Base-by-base conservation (phyloP, 2,113 vertebrate genomes). In the Isurus oxyrinchus region DNA sequence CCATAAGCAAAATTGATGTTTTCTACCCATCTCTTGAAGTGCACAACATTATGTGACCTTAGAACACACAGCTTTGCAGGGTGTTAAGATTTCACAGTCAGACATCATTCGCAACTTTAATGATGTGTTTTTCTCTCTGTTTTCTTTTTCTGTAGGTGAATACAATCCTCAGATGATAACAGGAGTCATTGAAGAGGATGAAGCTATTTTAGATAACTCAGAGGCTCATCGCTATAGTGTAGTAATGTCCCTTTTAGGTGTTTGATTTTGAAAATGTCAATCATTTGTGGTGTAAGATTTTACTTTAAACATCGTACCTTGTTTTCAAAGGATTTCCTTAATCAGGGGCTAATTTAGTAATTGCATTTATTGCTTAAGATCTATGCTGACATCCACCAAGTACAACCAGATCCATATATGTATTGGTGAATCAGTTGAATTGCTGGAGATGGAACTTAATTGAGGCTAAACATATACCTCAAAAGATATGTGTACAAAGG, bases 191-290 rank as follows among this genome's bases (percentile, higher is more conserved):
- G 97, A 98, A 10, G 98, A 97, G 57, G 96, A 97, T 1, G 97
- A 97, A n/a, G 97, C 98, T 0, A 96, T 59, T 0, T 95, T 97
- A 8, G 96, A 97, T 14, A 55, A 96, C 1, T 95, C 97, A 59
- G 98, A 98, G 94, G 97, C 97, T 40, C 98, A 97, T 55, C 93
- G 90, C 96, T 97, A 97, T 96, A 97, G 97, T 97, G 98, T 96
- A 97, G 99, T 99, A 96, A 97, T 1, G 35, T 96, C 0, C 25
- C 16, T 86, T 44, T 96, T 96, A 0, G 57, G 8, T 66, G 6
- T 94, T 72, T 53, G 40, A 23, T 31, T 69, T 95, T 72, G 44
- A 49, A 72, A 72, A 95, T 95, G 23, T 72, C 27, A 95, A 21
- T 53, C 49, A 55, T 55, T 6, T 76, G 66, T 55, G 49, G 40